Conservation (phyloP, 2,888 invertebrate species). For the Chloroclysta siterata region DNA sequence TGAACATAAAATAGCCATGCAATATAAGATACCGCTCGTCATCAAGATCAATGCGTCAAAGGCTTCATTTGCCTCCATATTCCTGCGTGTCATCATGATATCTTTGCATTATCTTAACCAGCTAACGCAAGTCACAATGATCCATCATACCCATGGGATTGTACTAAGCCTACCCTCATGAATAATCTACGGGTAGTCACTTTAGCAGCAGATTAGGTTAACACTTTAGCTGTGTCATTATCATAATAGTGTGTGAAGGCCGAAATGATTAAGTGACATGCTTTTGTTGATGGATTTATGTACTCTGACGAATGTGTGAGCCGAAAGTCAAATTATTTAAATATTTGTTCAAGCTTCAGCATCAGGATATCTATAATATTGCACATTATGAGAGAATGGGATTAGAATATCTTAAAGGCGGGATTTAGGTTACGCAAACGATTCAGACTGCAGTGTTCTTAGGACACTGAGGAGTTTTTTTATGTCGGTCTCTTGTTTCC, state of each 20-base stretch:
- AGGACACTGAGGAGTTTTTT: too few species aligned
- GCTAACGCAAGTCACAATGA: slow-evolving; percentile 51
- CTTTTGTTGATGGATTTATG: slow-evolving; percentile 23
- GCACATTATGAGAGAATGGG: too few species aligned
- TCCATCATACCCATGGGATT: slow-evolving; percentile 56
- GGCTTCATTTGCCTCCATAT: slow-evolving; percentile 43
- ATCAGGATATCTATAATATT: not conserved
- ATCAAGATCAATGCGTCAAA: slow-evolving; percentile 35
- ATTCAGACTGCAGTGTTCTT: too few species aligned
- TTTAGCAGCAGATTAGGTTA: slow-evolving; percentile 46
- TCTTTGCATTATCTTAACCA: slow-evolving; percentile 52
- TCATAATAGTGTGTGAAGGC: slow-evolving; percentile 45
- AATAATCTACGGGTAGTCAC: slow-evolving; percentile 52
- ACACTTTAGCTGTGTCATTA: slow-evolving; percentile 50
- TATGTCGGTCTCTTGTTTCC: too few species aligned
- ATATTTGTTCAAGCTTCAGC: not conserved
- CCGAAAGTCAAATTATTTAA: not conserved
- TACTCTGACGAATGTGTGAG: not conserved
- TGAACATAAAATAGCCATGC: not conserved
- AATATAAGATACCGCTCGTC: not conserved
- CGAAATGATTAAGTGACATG: slow-evolving; percentile 21
- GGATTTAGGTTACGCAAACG: too few species aligned
- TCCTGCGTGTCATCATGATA: slow-evolving; percentile 44
- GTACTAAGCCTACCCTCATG: slow-evolving; percentile 50
- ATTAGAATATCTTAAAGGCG: too few species aligned